phyloP scores from a whole-genome alignment of 2,797 vertebrate genomes.

The Tapera naevia region DNA sequence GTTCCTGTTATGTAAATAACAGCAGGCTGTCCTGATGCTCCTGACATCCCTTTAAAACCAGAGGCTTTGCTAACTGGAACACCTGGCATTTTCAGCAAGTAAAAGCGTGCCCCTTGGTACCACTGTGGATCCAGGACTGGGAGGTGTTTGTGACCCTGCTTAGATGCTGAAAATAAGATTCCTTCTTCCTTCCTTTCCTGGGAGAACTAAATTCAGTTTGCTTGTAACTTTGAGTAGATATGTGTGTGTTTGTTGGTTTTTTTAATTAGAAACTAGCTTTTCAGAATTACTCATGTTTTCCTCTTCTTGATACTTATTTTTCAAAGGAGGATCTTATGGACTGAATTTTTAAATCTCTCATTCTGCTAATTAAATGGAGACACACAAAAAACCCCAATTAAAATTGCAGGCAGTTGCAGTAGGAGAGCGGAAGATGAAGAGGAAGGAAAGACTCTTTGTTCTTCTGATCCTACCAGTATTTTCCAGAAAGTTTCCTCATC shows the following conservation, averaged over 20 bases:
- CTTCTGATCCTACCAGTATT: slow-evolving; percentile 22
- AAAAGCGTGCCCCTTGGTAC: background rate
- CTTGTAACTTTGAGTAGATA: background rate
- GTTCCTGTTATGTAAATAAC: background rate
- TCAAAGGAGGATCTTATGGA: background rate
- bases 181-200: background rate
- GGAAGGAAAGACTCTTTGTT: background rate
- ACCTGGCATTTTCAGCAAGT: background rate
- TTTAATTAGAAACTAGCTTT: background rate
- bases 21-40: background rate
- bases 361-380: slow-evolving; percentile 36
- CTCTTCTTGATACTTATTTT: slow-evolving; percentile 5
- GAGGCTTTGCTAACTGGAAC: background rate
- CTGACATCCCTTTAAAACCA: background rate
- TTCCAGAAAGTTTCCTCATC: background rate
- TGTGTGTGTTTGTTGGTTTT: background rate
- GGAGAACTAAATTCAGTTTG: slow-evolving; percentile 17
- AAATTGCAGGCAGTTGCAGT: slow-evolving; percentile 1
- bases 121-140: background rate
- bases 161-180: background rate
- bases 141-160: background rate
- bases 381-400: background rate
- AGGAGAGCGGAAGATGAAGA: background rate
- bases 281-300: background rate
- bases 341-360: background rate